Percentiles rank a stretch among this genome's conserved stretches.
Evolutionary conservation across 1,140 invertebrate genomes (phyloP).

Genomic region (Coelopa frigida): DNA sequence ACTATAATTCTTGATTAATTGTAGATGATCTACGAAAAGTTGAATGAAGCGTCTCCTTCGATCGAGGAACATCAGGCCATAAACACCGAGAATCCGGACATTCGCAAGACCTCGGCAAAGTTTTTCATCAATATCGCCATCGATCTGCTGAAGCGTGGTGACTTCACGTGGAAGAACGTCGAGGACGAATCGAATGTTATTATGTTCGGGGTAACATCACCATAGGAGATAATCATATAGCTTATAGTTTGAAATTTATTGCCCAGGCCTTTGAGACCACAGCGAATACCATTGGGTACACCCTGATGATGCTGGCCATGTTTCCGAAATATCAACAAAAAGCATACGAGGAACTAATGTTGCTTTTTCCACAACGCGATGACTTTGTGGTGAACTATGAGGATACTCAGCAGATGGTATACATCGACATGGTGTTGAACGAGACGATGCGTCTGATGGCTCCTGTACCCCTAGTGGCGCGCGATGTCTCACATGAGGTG

Average conservation of each 20-base stretch:
- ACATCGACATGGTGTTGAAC: constrained; percentile 56
- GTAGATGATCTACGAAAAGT: too few species aligned
- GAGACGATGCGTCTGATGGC: constrained; percentile 51
- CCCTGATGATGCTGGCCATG: constrained; percentile 34
- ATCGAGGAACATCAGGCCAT: too few species aligned
- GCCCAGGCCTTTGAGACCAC: constrained; percentile 36
- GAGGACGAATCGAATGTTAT: constrained; percentile 23
- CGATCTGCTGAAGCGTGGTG: constrained; percentile 14
- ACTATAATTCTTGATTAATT: too few species aligned
- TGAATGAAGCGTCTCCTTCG: too few species aligned
- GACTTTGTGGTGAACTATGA: constrained; percentile 46
- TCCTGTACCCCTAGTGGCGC: constrained; percentile 18
- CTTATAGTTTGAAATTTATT: too few species aligned
- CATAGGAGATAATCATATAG: too few species aligned
- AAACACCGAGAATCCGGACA: too few species aligned
- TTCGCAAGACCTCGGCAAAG: too few species aligned
- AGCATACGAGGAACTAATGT: constrained; percentile 52
- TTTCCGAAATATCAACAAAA: constrained; percentile 47
- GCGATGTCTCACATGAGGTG: constrained; percentile 16
- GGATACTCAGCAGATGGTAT: constrained; percentile 53
- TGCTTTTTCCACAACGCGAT: constrained; percentile 47
- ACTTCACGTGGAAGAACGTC: constrained; percentile 18
- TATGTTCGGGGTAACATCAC: constrained; percentile 17
- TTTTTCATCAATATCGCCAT: constrained; percentile 22
- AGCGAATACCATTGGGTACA: constrained; percentile 30